These are phyloP conservation scores for Rhingia campestris DNA, from an alignment of 2,888 invertebrate genomes.

Conservation along the genomic window DNA sequence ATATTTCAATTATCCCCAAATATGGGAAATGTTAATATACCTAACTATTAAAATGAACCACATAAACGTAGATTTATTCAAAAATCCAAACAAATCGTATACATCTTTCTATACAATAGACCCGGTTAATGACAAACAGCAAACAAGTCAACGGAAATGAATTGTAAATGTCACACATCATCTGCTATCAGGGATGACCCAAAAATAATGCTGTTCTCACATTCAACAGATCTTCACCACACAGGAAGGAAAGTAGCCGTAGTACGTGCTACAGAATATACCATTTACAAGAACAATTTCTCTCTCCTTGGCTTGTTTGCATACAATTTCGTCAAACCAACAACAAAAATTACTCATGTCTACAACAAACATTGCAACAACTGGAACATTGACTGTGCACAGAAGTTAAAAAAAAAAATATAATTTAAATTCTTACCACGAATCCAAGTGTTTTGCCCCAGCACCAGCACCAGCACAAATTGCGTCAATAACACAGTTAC, in stretches of 20 bases:
- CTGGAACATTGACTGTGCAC: conserved; percentile 31
- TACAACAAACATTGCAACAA: conserved; percentile 40
- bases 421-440: conserved; percentile 71
- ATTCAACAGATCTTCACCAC: conserved; percentile 2
- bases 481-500: conserved; percentile 23
- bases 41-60: too few relatives aligned
- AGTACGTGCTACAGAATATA: conserved; percentile 20
- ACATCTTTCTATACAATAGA: not conserved
- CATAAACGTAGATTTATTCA: not conserved
- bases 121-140: conserved; percentile 1
- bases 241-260: conserved; percentile 58
- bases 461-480: conserved; percentile 44
- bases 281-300: conserved; percentile 25
- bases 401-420: conserved; percentile 26
- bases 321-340: conserved; percentile 45
- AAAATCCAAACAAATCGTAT: not conserved
- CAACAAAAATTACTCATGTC: conserved; percentile 52
- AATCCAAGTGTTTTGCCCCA: conserved; percentile 21
- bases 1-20: too few relatives aligned
- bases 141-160: conserved; percentile 27
- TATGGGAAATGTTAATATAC: too few relatives aligned
- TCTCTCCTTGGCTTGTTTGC: conserved; percentile 35
- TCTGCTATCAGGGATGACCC: conserved; percentile 42
- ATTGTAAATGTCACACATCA: conserved; percentile 44
- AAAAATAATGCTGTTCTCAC: conserved; percentile 39